Conservation (phyloP, 2,888 invertebrate species). For the Scaptomyza tumidula region DNA sequence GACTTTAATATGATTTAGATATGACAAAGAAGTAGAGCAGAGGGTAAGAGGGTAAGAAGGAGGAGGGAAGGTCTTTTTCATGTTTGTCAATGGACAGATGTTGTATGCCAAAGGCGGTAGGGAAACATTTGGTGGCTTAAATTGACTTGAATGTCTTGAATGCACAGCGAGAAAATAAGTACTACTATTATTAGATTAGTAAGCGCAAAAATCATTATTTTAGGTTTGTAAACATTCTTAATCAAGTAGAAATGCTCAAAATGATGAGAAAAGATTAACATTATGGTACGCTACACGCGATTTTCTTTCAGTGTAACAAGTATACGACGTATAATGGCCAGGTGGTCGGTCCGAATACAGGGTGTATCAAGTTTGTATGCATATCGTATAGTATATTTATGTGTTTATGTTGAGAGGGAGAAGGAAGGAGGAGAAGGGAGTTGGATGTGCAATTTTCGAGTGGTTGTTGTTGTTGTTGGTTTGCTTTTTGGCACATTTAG, state of each 20-base stretch:
- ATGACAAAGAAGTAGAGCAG: constrained; percentile 21
- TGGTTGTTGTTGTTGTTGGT: constrained; percentile 24
- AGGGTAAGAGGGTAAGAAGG: no score
- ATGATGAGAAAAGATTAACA: no score
- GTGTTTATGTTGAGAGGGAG: constrained; percentile 3
- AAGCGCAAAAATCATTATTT: no score
- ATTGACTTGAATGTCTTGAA: constrained; percentile 16
- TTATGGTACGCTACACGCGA: no score
- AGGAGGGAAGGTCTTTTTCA: not conserved
- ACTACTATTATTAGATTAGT: no score
- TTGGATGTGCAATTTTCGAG: constrained; percentile 48
- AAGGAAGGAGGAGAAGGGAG: constrained; percentile 20
- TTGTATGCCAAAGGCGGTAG: constrained; percentile 44
- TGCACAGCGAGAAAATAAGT: constrained; percentile 20
- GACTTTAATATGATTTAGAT: constrained; percentile 73
- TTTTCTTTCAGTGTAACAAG: constrained; percentile 26
- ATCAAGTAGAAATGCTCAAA: no score
- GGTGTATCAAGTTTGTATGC: constrained; percentile 16
- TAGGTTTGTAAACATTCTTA: no score
- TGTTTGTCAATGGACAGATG: constrained; percentile 60
- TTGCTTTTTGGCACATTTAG: constrained; percentile 60
- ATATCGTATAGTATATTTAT: not conserved
- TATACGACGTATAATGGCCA: constrained; percentile 31
- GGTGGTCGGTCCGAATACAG: constrained; percentile 27
- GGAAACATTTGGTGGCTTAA: constrained; percentile 36